Evolutionary conservation across 2,797 vertebrate genomes (phyloP).

Genomic region (Tiaroga cobitis): DNA sequence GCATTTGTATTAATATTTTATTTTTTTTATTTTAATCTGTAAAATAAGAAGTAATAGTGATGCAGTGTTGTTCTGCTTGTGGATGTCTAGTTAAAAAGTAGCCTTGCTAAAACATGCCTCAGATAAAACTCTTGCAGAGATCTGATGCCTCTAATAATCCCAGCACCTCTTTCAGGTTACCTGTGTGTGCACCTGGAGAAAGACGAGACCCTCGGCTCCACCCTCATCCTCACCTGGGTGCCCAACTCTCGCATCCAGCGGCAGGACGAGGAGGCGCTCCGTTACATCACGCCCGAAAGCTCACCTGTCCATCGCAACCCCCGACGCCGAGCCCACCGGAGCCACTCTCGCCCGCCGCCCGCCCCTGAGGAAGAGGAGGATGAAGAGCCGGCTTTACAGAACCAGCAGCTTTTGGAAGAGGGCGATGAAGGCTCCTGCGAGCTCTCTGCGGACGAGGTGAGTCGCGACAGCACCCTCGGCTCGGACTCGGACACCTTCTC

Average conservation of each 20-base stretch:
- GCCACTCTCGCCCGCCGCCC: constrained; percentile 72
- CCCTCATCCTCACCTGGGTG: constrained; percentile 96
- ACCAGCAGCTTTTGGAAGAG: constrained; percentile 72
- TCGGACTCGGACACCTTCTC: constrained; percentile 96
- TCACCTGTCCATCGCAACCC: constrained; percentile 89
- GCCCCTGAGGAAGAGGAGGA: constrained; percentile 76
- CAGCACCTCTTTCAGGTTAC: constrained; percentile 73
- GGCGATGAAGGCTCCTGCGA: constrained; percentile 90
- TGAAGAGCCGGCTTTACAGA: constrained; percentile 64
- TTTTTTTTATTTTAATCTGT: neutral
- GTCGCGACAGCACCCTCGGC: constrained; percentile 95
- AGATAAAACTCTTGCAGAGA: neutral
- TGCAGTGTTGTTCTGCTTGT: neutral
- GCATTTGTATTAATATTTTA: neutral
- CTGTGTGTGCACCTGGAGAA: constrained; percentile 95
- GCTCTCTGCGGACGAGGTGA: constrained; percentile 90
- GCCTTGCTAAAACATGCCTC: neutral
- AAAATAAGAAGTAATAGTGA: neutral
- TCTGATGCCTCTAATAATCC: neutral
- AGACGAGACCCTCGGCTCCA: constrained; percentile 90
- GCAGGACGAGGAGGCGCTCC: constrained; percentile 95
- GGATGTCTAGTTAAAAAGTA: neutral
- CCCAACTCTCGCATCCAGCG: constrained; percentile 95
- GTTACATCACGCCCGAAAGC: constrained; percentile 94
- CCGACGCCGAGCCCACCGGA: constrained; percentile 75